Base-by-base conservation (phyloP, 2,113 vertebrate species). In the Pycnonotus jocosus region DNA sequence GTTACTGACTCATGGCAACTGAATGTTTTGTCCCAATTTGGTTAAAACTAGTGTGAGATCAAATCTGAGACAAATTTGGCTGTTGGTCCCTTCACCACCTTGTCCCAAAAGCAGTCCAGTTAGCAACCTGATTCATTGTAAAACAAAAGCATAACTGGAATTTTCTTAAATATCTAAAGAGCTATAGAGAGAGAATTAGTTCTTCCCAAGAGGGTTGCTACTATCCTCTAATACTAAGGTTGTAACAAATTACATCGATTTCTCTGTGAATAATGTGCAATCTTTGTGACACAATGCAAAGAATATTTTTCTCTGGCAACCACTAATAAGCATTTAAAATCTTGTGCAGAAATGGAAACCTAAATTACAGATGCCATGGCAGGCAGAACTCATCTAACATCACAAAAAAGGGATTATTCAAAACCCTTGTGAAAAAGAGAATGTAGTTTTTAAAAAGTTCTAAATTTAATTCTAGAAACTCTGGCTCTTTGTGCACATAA, bases 311-410 rank as follows among this genome's bases (percentile, higher is more conserved):
- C 84, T 95, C 68, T 92, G 92, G 93, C 89, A 96, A 73, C 79
- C 62, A 74, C 76, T 97, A 94, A 95, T 94, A 94, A 96, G 93
- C 87, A 86, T 97, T 96, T 96, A 95, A 97, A 96, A 93, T 88
- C 85, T 78, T 83, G 76, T 92, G 93, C 95, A 94, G 96, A 95
- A 95, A 96, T 94, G 96, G 94, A 97, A 97, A 96, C 94, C 92
- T 96, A 96, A 95, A 97, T 97, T 96, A 96, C 68, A 96, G 79
- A 93, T 95, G 94, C 93, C 71, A 83, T 88, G 94, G 93, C 93
- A 95, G 93, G 90, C 90, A 95, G 92, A 95, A 91, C 79, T 96
- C 79, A 58, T 95, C 70, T 94, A 72, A 77, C 80, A 90, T 91
- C 74, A 91, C 87, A 90, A 94, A 83, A 86, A 86, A 90, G 38